Evolutionary conservation across 2,113 vertebrate genomes (phyloP), one percentile per base, ranked within the genome.

Genomic region (Gadus macrocephalus): DNA sequence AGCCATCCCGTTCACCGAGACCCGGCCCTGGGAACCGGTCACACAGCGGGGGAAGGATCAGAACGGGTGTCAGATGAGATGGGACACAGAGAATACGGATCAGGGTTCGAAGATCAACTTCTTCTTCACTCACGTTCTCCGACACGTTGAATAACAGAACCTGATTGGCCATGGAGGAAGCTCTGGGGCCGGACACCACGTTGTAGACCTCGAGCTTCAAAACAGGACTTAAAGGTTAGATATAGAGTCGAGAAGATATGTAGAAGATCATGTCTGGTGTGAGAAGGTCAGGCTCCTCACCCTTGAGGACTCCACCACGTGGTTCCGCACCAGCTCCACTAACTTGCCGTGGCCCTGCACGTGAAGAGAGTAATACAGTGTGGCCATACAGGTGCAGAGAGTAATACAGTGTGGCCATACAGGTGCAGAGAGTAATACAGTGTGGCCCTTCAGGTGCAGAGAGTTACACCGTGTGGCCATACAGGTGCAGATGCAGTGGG

Each of bases 91-190:
- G n/a, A 19, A 60, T 8, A 60, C 19, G n/a, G 58, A n/a, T n/a
- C n/a, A 19, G 16, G 58, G 66, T 19, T 17, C 27, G 49, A 25
- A 5, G 53, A 11, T 16, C 3, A 35, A 35, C 16, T 31, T 27
- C 8, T 53, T 5, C 12, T 56, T 14, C 62, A 91, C 95, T 93
- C 86, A 98, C 97, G 0, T 88, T 91, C 58, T 70, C 67, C 9
- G 90, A 95, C 31, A 88, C 87, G 42, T 95, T 95, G 19, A 97
- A 89, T 9, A 70, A 79, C 62, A 99, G 85, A 22, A 91, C 22
- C 87, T 99, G 96, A 76, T 95, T 93, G 19, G 96, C 96, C 92
- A 92, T 88, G 53, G 89, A 95, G n/a, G 85, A 80, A 5, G 93
- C 68, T 16, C 77, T 83, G 16, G 85, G 82, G n/a, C 81, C 88